Evolutionary conservation across 2,113 vertebrate genomes (phyloP).

Genomic region (Mohoua ochrocephala): DNA sequence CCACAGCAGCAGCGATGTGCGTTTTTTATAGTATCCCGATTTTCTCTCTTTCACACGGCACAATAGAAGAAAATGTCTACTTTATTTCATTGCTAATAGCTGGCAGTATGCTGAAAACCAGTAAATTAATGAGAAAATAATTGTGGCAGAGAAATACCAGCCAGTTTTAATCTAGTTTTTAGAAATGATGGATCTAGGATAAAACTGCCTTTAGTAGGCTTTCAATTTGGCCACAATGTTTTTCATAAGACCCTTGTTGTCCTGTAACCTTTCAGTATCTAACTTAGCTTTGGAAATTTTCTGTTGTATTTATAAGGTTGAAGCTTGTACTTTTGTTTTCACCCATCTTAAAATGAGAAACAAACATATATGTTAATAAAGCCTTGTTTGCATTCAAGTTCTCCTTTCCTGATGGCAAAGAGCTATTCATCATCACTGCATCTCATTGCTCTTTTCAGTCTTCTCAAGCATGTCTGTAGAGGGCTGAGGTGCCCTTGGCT

Average conservation of each 20-base stretch:
- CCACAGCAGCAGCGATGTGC: neutral
- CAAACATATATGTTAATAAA: neutral
- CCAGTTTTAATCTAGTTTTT: neutral
- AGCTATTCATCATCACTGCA: neutral
- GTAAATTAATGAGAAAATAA: neutral
- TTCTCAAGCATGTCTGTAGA: neutral
- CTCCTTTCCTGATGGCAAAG: neutral
- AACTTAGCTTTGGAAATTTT: neutral
- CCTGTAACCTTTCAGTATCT: neutral
- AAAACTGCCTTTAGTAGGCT: neutral
- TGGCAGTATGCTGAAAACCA: neutral
- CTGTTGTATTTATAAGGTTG: neutral
- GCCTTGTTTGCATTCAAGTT: neutral
- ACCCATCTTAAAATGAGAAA: neutral
- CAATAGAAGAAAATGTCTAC: neutral
- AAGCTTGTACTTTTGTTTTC: neutral
- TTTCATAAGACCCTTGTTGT: neutral
- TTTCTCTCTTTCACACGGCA: neutral
- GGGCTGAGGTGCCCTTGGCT: neutral
- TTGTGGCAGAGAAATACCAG: neutral
- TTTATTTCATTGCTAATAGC: neutral
- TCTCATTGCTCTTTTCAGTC: neutral
- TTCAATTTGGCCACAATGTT: neutral
- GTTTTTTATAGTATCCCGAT: neutral
- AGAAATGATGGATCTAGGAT: neutral